A percentile compares a stretch with the other conserved stretches of the same genome.
These are phyloP conservation scores for Heliconius hewitsoni DNA, from an alignment of 1,140 invertebrate genomes.

Conservation along the genomic window DNA sequence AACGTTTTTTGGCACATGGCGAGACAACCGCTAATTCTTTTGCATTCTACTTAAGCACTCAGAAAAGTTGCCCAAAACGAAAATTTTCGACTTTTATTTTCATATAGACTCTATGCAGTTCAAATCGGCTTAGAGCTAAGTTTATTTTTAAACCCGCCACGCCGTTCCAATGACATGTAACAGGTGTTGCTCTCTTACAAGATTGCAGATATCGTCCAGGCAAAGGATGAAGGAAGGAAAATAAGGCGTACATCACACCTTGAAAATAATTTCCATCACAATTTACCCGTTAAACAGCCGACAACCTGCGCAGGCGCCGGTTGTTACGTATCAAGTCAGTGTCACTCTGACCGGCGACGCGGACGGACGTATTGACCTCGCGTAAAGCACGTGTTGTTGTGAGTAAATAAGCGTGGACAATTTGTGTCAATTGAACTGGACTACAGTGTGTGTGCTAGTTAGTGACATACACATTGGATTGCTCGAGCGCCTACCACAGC, in stretches of 20 bases:
- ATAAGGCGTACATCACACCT: slow-evolving; percentile 48
- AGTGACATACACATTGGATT: slow-evolving; percentile 59
- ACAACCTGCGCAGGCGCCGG: slow-evolving; percentile 53
- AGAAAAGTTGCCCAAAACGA: not conserved
- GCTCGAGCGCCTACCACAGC: slow-evolving; percentile 37
- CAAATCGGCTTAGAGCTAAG: not conserved
- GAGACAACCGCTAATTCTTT: slow-evolving; percentile 14
- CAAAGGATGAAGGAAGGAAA: slow-evolving; percentile 52
- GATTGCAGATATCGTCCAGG: slow-evolving; percentile 20
- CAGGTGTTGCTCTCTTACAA: slow-evolving; percentile 22
- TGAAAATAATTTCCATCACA: slow-evolving; percentile 56
- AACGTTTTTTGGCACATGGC: slow-evolving; percentile 34
- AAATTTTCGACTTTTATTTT: not conserved
- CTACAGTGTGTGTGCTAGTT: slow-evolving; percentile 49
- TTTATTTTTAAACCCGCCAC: slow-evolving; percentile 10
- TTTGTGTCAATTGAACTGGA: slow-evolving; percentile 51
- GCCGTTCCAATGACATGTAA: slow-evolving; percentile 6
- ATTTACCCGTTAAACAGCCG: slow-evolving; percentile 56
- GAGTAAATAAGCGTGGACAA: slow-evolving; percentile 64
- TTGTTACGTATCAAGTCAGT: slow-evolving; percentile 51
- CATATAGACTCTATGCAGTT: not conserved
- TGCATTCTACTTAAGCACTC: not conserved
- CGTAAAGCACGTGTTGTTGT: slow-evolving; percentile 57
- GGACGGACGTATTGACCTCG: slow-evolving; percentile 47
- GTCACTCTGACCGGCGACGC: slow-evolving; percentile 50